These are phyloP conservation scores for Enteromius trimaculatus DNA, from an alignment of 2,797 vertebrate species.

Conservation along the genomic window DNA sequence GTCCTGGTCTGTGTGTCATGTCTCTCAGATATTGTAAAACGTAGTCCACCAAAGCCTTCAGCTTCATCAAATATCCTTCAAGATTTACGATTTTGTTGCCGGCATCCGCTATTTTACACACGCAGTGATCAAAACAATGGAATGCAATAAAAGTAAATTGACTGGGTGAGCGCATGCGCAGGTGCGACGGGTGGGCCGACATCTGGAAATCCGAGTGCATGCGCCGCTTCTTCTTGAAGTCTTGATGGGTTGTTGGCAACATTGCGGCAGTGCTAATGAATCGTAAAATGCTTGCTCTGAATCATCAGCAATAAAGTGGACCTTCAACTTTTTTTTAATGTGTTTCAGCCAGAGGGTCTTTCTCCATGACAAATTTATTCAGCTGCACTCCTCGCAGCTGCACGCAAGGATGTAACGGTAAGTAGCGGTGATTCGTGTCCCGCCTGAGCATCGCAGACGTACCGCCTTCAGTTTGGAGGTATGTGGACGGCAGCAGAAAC, in stretches of 20 bases:
- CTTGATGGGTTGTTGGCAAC: constrained; percentile 52
- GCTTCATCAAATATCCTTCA: constrained; percentile 29
- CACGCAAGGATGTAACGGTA: constrained; percentile 98
- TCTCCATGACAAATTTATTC: constrained; percentile 58
- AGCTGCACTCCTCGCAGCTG: constrained; percentile 95
- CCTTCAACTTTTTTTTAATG: constrained; percentile 25
- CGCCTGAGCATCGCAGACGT: constrained; percentile 88
- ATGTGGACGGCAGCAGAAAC: constrained; percentile 95
- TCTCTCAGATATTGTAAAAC: constrained; percentile 20
- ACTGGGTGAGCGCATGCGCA: constrained; percentile 44
- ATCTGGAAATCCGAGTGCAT: constrained; percentile 50
- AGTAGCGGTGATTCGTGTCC: constrained; percentile 92
- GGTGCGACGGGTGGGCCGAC: constrained; percentile 19
- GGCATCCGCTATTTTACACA: constrained; percentile 55
- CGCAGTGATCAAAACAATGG: constrained; percentile 56
- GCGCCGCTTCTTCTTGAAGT: constrained; percentile 48
- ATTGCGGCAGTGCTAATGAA: constrained; percentile 55
- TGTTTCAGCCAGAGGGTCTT: constrained; percentile 41
- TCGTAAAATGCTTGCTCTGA: constrained; percentile 55
- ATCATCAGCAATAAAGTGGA: constrained; percentile 55
- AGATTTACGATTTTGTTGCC: constrained; percentile 50
- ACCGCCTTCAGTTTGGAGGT: constrained; percentile 97
- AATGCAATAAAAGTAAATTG: constrained; percentile 61
- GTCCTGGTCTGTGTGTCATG: constrained; percentile 25
- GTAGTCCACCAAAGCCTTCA: constrained; percentile 1